Percentiles rank a stretch among this genome's conserved stretches.
phyloP scores from a whole-genome alignment of 2,888 invertebrate species.

The Amorpha juglandis region DNA sequence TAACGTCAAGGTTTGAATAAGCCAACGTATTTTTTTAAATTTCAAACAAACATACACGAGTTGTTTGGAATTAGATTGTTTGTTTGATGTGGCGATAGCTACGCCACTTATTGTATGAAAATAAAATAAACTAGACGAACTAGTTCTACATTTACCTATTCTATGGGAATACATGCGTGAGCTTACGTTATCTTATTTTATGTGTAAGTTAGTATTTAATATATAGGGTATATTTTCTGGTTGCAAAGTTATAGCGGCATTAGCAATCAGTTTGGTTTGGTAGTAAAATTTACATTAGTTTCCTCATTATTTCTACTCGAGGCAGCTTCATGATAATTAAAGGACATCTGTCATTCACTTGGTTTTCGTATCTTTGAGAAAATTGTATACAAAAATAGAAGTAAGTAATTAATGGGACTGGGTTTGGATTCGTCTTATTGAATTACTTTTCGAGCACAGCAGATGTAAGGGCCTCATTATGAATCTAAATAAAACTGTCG shows the following conservation, averaged over 20 bases:
- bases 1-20: too few species aligned
- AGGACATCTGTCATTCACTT: not conserved
- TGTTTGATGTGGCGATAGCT: too few species aligned
- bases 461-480: conserved; percentile 38
- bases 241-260: not conserved
- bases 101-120: too few species aligned
- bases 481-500: conserved; percentile 23
- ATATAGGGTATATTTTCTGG: not conserved
- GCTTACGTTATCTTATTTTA: not conserved
- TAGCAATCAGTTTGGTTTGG: not conserved
- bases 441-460: conserved; percentile 41
- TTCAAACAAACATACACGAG: too few species aligned
- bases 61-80: too few species aligned
- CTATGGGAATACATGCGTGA: too few species aligned
- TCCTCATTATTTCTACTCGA: not conserved
- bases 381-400: conserved; percentile 27
- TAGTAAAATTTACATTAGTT: not conserved
- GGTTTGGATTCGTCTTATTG: conserved; percentile 44
- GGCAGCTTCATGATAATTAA: not conserved
- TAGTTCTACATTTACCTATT: too few species aligned
- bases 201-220: not conserved
- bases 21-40: too few species aligned
- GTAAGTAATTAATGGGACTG: conserved; percentile 47
- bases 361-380: not conserved
- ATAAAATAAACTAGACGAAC: too few species aligned